Base-by-base conservation (phyloP, 2,113 vertebrate genomes). In the Muscicapa adusta region DNA sequence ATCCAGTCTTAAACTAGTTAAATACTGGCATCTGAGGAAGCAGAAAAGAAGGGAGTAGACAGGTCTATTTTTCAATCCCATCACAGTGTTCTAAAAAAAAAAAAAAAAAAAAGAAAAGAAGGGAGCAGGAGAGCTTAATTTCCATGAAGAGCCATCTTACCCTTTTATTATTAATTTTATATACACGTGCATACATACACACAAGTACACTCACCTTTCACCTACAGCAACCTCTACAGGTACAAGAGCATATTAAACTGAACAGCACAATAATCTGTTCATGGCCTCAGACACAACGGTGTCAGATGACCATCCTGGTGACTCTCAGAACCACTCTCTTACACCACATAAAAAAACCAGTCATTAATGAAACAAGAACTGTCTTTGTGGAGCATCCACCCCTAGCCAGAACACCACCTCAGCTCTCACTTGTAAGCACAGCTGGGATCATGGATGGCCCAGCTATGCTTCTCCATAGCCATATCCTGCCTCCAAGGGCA, bases 1-100 rank as follows among this genome's bases (percentile, higher is more conserved):
- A 96, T 68, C 33, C 72, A 93, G 68, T 65, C 66, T 81, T 71
- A 82, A 92, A 83, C 45, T 58, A 78, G 61, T 87, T 85, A 88
- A 92, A 80, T 16, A 70, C 63, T 47, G 63, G 36, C 45, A 82
- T 73, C 38, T 67, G 63, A 87, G 63, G 54, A 85, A 88, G 78
- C 29, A 84, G 29, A 89, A 43, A 78, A 89, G 58, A 12, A 84
- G 8, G 24, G 25, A 91, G 25, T 20, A 65, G 36, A 61, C 1
- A 5, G 6, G 11, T 15, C 2, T 5, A 40, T 63, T 78, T 74
- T 48, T 70, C 42, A 85, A 79, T 38, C 33, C 74, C 24, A 54
- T 20, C 28, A 66, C 33, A 62, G 16, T 13, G 15, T 48, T 45
- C 75, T 11, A 6, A 6, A 42, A 63, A 51, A 54, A 73, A 38